phyloP scores from a whole-genome alignment of 2,888 invertebrate genomes.

The Catocala fraxini region DNA sequence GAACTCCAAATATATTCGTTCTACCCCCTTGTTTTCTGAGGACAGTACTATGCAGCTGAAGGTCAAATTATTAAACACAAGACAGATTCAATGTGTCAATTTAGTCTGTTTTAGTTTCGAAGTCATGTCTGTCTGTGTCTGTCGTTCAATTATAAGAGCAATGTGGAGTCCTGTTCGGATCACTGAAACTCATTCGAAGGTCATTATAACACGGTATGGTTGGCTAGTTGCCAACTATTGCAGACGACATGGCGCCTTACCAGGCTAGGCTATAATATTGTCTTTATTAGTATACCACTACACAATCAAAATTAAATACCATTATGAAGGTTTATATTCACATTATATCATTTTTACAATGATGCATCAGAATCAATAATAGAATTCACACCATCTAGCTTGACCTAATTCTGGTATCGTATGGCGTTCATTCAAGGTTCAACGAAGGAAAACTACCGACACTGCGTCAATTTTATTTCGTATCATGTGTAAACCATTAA shows the following conservation, averaged over 20 bases:
- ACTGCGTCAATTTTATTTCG: slow-evolving; percentile 13
- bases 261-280: slow-evolving; percentile 44
- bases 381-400: slow-evolving; percentile 33
- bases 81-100: too few relatives aligned
- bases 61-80: too few relatives aligned
- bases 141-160: slow-evolving; percentile 27
- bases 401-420: slow-evolving; percentile 39
- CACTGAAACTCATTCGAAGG: slow-evolving; percentile 51
- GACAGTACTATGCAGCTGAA: too few relatives aligned
- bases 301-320: background rate
- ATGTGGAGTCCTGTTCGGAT: slow-evolving; percentile 25
- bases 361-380: slow-evolving; percentile 13
- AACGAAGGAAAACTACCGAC: slow-evolving; percentile 33
- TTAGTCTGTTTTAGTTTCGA: too few relatives aligned
- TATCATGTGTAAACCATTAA: slow-evolving; percentile 12
- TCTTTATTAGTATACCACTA: slow-evolving; percentile 29
- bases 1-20: too few relatives aligned
- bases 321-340: slow-evolving; percentile 1
- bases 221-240: slow-evolving; percentile 64
- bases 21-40: too few relatives aligned
- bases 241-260: slow-evolving; percentile 70
- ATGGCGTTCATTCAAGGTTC: slow-evolving; percentile 45
- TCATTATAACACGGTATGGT: slow-evolving; percentile 46
- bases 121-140: slow-evolving; percentile 16
- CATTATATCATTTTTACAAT: slow-evolving; percentile 12